phyloP scores from a whole-genome alignment of 2,113 vertebrate species.

The Nothoprocta pentlandii region DNA sequence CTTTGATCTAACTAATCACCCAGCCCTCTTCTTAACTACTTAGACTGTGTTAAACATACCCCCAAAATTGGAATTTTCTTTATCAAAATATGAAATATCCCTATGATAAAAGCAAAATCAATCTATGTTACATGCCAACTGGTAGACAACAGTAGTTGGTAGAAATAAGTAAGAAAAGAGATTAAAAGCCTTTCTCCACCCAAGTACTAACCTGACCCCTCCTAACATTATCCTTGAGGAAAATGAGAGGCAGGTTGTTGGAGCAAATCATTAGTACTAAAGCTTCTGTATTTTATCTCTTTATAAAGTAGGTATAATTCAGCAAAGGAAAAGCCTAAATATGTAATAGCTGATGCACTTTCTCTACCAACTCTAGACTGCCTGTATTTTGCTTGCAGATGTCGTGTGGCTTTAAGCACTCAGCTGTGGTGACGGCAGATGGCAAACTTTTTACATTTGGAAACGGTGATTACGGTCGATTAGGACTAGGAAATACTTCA shows the following conservation, averaged over 20 bases:
- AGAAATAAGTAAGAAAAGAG: background rate
- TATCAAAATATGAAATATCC: background rate
- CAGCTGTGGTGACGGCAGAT: conserved; percentile 87
- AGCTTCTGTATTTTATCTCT: background rate
- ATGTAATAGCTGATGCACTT: background rate
- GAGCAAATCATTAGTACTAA: background rate
- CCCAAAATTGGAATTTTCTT: background rate
- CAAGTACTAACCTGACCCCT: background rate
- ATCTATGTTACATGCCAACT: no score
- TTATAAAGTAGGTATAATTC: background rate
- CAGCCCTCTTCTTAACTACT: background rate
- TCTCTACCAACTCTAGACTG: background rate
- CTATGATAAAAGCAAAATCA: background rate
- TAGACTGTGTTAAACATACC: background rate
- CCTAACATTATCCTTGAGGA: background rate
- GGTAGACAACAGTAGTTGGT: background rate
- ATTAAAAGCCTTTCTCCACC: background rate
- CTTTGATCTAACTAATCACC: background rate
- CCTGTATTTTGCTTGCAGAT: conserved; percentile 71
- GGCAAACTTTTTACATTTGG: conserved; percentile 88
- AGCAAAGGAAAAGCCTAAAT: background rate
- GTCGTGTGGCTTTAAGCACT: conserved; percentile 89
- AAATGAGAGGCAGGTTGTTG: background rate
- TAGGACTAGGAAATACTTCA: conserved; percentile 87
- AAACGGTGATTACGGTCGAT: conserved; percentile 85